A percentile compares a stretch with the other conserved stretches of the same genome.
These are phyloP conservation scores for Patella depressa DNA, from an alignment of 2,888 invertebrate species.

Conservation along the genomic window DNA sequence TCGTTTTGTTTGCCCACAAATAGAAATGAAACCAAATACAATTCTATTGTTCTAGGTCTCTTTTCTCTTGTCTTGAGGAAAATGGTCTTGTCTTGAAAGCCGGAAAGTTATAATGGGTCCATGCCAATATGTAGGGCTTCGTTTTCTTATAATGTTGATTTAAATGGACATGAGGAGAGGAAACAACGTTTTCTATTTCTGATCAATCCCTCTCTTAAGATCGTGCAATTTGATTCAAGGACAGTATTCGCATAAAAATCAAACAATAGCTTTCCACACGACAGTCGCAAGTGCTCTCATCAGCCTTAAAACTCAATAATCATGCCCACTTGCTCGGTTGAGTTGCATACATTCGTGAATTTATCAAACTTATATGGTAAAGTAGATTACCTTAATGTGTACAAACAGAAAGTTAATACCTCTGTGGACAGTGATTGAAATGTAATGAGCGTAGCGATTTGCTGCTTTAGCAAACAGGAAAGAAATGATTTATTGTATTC, in stretches of 20 bases:
- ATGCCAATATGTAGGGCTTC: slow-evolving; percentile 22
- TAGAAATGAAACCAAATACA: slow-evolving; percentile 26
- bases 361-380: slow-evolving; percentile 19
- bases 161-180: slow-evolving; percentile 14
- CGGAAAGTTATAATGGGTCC: slow-evolving; percentile 24
- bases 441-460: background rate
- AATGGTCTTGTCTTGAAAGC: slow-evolving; percentile 15
- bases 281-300: slow-evolving; percentile 25
- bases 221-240: slow-evolving; percentile 24
- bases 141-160: slow-evolving; percentile 23
- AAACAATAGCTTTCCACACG: slow-evolving; percentile 26
- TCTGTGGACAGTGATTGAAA: slow-evolving; percentile 3
- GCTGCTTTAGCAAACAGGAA: too few species aligned
- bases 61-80: slow-evolving; percentile 26
- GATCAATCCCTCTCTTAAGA: slow-evolving; percentile 25
- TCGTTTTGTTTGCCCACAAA: slow-evolving; percentile 12
- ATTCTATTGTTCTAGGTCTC: slow-evolving; percentile 21
- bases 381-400: slow-evolving; percentile 9
- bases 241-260: slow-evolving; percentile 22
- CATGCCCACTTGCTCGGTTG: slow-evolving; percentile 18
- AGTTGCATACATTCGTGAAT: slow-evolving; percentile 27
- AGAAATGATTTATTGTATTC: too few species aligned
- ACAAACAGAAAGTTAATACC: slow-evolving; percentile 14
- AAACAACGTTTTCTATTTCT: slow-evolving; percentile 28
- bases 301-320: slow-evolving; percentile 24